Conservation (phyloP, 2,113 vertebrate genomes). For the Peromyscus californicus region DNA sequence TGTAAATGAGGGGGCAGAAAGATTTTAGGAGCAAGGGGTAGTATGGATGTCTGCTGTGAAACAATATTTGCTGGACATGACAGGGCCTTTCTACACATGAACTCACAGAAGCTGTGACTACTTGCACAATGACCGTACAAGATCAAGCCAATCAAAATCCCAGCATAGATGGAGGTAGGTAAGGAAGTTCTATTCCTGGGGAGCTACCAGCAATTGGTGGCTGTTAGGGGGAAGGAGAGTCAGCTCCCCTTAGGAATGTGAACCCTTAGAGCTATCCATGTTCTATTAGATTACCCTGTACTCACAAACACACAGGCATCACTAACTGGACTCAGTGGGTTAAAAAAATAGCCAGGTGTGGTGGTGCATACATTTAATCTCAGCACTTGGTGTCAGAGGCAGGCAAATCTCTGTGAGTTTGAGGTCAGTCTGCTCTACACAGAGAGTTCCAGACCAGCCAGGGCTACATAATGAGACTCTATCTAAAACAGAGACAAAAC, state of each 20-base stretch:
- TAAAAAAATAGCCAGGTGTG: not conserved
- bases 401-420: not conserved
- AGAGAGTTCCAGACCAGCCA: not conserved
- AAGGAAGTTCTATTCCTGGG: not conserved
- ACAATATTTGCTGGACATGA: not conserved
- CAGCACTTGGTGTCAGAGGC: not conserved
- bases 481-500: not conserved
- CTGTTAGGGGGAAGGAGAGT: not conserved
- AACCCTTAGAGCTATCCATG: not conserved
- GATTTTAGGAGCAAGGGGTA: not conserved
- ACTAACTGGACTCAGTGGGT: not conserved
- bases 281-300: not conserved
- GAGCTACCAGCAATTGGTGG: not conserved
- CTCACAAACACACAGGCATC: not conserved
- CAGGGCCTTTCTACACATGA: not conserved
- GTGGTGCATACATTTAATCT: not conserved
- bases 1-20: not conserved
- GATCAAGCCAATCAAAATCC: not conserved
- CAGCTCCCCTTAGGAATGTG: not conserved
- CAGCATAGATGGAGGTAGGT: not conserved
- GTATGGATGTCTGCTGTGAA: not conserved
- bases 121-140: not conserved
- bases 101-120: not conserved
- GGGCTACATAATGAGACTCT: not conserved
- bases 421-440: not conserved